Evolutionary conservation across 2,797 vertebrate genomes (phyloP).

Genomic region (Vultur gryphus): DNA sequence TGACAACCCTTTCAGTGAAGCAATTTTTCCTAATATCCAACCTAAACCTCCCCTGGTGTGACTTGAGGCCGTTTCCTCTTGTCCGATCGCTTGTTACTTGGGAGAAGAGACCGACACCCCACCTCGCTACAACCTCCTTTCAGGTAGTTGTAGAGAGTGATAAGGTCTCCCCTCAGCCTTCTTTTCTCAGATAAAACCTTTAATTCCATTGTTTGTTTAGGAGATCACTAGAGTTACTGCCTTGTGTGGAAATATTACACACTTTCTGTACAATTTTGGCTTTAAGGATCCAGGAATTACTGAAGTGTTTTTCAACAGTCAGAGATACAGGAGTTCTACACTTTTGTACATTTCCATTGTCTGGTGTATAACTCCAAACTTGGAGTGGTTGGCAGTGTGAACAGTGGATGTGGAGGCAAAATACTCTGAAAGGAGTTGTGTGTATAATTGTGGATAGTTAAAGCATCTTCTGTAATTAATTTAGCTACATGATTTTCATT

Average conservation of each 20-base stretch:
- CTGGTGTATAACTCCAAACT: not conserved
- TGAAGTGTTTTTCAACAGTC: not conserved
- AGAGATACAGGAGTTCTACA: not conserved
- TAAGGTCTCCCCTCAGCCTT: not conserved
- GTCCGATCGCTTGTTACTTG: not conserved
- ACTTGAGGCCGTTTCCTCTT: not conserved
- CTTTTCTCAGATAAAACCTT: not conserved
- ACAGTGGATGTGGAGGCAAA: not conserved
- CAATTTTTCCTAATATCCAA: not conserved
- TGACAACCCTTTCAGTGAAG: not conserved
- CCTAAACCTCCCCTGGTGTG: not conserved
- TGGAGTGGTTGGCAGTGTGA: not conserved
- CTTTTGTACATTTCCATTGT: not conserved
- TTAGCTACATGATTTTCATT: not conserved
- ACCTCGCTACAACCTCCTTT: not conserved
- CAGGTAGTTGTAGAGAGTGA: not conserved
- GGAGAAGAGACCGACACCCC: not conserved
- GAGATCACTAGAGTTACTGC: not conserved
- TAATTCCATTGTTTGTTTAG: not conserved
- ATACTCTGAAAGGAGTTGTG: not conserved
- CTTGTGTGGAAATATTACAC: not conserved
- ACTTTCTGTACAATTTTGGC: not conserved
- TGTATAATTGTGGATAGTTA: not conserved
- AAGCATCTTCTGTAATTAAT: not conserved
- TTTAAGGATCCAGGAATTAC: not conserved